Conservation (phyloP, 2,113 vertebrate species). For the Ardeotis arabs region DNA sequence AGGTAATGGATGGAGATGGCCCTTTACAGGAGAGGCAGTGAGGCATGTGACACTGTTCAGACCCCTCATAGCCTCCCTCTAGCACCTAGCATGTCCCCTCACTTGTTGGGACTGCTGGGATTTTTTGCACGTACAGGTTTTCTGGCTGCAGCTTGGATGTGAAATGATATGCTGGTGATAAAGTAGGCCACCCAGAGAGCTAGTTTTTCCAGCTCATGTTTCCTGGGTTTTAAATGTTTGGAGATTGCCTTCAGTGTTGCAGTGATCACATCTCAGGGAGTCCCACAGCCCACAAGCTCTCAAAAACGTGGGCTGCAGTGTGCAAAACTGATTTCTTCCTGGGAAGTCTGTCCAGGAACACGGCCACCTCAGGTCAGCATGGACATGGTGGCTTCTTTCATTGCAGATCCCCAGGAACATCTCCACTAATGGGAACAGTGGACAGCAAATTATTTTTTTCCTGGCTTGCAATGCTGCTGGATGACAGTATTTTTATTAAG, state of each 20-base stretch:
- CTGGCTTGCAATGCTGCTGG: neutral
- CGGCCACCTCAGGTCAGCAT: neutral
- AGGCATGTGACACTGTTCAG: neutral
- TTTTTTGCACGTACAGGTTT: neutral
- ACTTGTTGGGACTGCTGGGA: neutral
- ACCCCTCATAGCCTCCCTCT: neutral
- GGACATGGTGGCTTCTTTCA: neutral
- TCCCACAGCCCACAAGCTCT: neutral
- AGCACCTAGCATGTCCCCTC: fast-evolving
- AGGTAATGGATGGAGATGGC: fast-evolving
- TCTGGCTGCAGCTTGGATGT: neutral
- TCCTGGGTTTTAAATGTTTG: neutral
- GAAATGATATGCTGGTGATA: neutral
- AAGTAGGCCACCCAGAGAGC: neutral
- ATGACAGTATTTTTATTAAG: conserved; percentile 15
- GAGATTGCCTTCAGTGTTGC: neutral
- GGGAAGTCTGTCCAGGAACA: neutral
- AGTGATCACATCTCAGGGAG: neutral
- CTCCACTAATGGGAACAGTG: neutral
- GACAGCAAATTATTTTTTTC: neutral
- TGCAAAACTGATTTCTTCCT: neutral
- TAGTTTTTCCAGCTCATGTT: neutral
- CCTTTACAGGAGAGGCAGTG: neutral
- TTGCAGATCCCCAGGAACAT: neutral
- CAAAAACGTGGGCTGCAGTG: neutral